These are phyloP conservation scores for Rosalia funebris DNA, from an alignment of 2,888 invertebrate genomes.

Conservation along the genomic window DNA sequence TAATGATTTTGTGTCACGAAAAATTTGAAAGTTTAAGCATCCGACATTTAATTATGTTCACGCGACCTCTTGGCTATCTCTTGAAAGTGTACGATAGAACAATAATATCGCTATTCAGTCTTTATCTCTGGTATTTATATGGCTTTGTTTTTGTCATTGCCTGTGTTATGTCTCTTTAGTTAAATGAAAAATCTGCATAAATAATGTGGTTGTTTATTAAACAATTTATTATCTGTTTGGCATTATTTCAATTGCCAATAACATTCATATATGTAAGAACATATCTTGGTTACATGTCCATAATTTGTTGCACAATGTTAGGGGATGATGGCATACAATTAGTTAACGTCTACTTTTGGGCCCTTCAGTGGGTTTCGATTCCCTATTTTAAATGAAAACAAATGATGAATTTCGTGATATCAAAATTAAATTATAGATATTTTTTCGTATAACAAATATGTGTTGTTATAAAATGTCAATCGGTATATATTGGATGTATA, in stretches of 20 bases:
- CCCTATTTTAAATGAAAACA: too few relatives aligned
- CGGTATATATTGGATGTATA: too few relatives aligned
- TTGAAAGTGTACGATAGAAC: slow-evolving; percentile 13
- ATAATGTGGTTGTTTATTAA: slow-evolving; percentile 34
- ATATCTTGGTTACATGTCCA: too few relatives aligned
- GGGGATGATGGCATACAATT: too few relatives aligned
- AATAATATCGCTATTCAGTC: slow-evolving; percentile 22
- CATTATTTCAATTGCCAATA: slow-evolving; percentile 27
- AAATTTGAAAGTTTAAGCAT: slow-evolving; percentile 2
- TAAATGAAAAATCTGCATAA: slow-evolving; percentile 26
- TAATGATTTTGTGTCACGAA: slow-evolving; percentile 5
- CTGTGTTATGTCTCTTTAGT: slow-evolving; percentile 32
- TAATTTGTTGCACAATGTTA: too few relatives aligned
- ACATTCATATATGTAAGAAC: slow-evolving; percentile 10
- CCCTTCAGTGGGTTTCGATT: too few relatives aligned
- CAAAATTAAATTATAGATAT: too few relatives aligned
- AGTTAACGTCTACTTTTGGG: too few relatives aligned
- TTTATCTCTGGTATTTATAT: slow-evolving; percentile 31
- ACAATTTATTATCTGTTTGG: slow-evolving; percentile 20
- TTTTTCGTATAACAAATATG: too few relatives aligned
- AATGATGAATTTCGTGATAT: too few relatives aligned
- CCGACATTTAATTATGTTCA: slow-evolving; percentile 2
- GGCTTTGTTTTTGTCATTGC: slow-evolving; percentile 29
- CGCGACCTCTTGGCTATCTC: slow-evolving; percentile 14
- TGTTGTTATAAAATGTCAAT: too few relatives aligned